Evolutionary conservation across 2,113 vertebrate genomes (phyloP), one percentile per base, ranked within the genome.

Genomic region (Aspidoscelis tigris): DNA sequence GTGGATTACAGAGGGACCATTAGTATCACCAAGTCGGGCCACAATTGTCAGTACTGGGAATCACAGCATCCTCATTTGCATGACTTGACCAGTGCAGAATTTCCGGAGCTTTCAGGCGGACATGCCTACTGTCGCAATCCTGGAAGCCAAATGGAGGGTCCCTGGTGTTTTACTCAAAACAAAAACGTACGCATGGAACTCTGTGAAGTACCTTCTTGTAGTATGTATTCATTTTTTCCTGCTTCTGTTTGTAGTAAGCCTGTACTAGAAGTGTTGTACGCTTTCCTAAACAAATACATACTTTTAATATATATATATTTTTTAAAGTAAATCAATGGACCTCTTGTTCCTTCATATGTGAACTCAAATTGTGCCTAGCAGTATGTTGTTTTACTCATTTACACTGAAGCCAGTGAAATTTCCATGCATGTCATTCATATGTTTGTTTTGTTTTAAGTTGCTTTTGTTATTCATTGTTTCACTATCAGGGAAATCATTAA

Each of bases 111-210:
- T 12, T 95, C 96, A 86, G 97, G 97, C 8, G 97, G 97, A 0
- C 98, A 99, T 71, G 97, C 98, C 0, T 99, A 98, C 93, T 99
- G 98, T 82, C 96, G 98, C 65, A 99, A 99, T 94, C 99, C 99
- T 0, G 98, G 98, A 12, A 98, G 97, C 77, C 97, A 97, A 88
- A 98, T 99, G 98, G 96, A 98, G 89, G 98, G 96, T 1, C 99
- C 98, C 2, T 99, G 99, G 99, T 99, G 99, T 94, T 99, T 98
- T 94, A 99, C 98, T 39, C 95, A 97, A 91, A 97, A 99, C 92
- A 97, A 97, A 92, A 95, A 96, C 88, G 95, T 98, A 90, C 96
- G 97, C 91, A 93, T 97, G 93, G 99, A 98, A 93, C 95, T 99
- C 90, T 99, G 99, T 94, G 98, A 98, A 94, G 92, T 99, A 86